Conservation (phyloP, 2,888 invertebrate species). For the Melipona bicolor region DNA sequence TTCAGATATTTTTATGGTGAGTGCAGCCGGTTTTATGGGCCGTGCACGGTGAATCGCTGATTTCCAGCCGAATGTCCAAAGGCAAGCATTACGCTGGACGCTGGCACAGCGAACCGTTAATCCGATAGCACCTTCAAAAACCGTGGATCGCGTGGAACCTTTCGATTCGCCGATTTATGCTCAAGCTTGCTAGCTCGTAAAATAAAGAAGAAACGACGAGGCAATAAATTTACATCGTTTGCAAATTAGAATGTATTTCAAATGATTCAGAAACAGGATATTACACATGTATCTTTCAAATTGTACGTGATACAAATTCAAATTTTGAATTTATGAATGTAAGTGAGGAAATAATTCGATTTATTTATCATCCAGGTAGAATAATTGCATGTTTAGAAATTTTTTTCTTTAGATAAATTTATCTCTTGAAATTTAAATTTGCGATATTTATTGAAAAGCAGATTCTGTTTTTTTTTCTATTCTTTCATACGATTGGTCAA, state of each 20-base stretch:
- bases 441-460: too few species aligned
- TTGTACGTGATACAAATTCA: too few species aligned
- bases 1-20: conserved; percentile 67
- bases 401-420: too few species aligned
- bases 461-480: too few species aligned
- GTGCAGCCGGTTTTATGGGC: conserved; percentile 63
- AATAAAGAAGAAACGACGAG: neutral
- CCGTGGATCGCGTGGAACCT: neutral
- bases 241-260: neutral
- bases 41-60: conserved; percentile 64
- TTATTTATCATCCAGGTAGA: too few species aligned
- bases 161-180: neutral
- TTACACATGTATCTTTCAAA: too few species aligned
- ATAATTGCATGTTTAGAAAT: too few species aligned
- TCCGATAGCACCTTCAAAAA: conserved; percentile 56
- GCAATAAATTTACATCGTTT: neutral
- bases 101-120: conserved; percentile 48
- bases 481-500: too few species aligned
- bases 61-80: conserved; percentile 54
- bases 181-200: neutral
- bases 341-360: too few species aligned
- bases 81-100: neutral
- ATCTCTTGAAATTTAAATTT: too few species aligned
- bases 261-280: neutral
- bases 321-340: too few species aligned